Base-by-base conservation (phyloP, 2,888 invertebrate genomes). In the Cremastobaeus sp. region DNA sequence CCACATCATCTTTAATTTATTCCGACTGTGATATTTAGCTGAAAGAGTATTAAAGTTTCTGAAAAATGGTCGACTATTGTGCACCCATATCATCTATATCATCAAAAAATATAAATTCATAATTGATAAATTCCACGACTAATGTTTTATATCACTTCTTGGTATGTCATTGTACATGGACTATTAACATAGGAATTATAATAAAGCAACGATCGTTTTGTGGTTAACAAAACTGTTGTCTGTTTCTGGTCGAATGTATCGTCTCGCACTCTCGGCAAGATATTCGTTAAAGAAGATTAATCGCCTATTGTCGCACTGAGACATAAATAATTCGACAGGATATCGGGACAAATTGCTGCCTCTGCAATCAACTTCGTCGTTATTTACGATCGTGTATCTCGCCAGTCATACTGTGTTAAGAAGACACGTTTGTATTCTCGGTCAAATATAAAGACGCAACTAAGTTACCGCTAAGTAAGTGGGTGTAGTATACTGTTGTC, bases 291-390 rank as follows among this genome's bases (percentile, higher is more conserved):
- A 50, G 55, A 74, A 66, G 71, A 75, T 75, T 75, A 71, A 75
- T 75, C 57, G 47, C 47, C 64, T 18, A 75, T 66, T 74, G 70
- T 70, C 66, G 35, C 34, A 34, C 32, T 43, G 34, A 37, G 66
- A 35, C 69, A 60, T 69, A 74, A 74, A 74, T 74, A 66, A 74
- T 52, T 66, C 60, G 62, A 45, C 48, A 28, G 55, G 54, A 55
- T 66, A 70, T 74, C 70, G 70, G 50, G 74, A 74, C 74, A 74
- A 74, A 71, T 75, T 75, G 66, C 54, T 57, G 65, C 57, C 52
- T 64, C 66, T 41, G 47, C 75, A 45, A 62, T 62, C 34, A 65
- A 62, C 71, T 64, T 66, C 21, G 66, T 65, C 54, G 64, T 72
- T 71, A 71, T 71, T 71, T 71, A 65, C 35, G 54, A 15, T 34